Base-by-base conservation (phyloP, 2,113 vertebrate genomes). In the Hylia prasina region DNA sequence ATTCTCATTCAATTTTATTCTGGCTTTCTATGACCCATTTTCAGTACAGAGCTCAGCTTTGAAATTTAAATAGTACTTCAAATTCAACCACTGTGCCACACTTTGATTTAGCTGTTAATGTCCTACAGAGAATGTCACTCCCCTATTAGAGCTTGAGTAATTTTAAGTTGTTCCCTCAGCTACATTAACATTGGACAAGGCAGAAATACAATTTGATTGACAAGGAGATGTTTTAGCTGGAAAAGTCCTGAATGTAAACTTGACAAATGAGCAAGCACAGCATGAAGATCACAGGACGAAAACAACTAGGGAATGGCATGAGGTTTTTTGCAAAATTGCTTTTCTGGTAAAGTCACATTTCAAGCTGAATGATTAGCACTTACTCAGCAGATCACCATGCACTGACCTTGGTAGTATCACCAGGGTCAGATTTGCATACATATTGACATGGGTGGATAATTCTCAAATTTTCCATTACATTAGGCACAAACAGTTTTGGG, bases 401-500 rank as follows among this genome's bases (percentile, higher is more conserved):
- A 63, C 33, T 76, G 87, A 96, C 91, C 76, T 93, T 95, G 77
- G 50, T 63, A 90, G 44, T 58, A 83, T 80, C 44, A 71, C 33
- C 13, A 8, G 68, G 53, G 85, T 95, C 73, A 89, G 33, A 94
- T 90, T 93, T 96, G 48, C 60, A 90, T 84, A 65, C 16, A 30
- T 64, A 95, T 85, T 96, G 47, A 85, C 64, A 94, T 66, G 82
- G n/a, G 70, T 73, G 83, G 93, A 71, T 90, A 71, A 83, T 42
- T 93, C 42, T 76, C 40, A 94, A 89, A 86, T 97, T 94, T 81
- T 96, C 91, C 93, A 79, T 92, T 92, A 94, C 78, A 84, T 93
- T 92, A 94, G 50, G 12, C 85, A 89, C 73, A 95, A 94, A 91
- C 75, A 65, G 28, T 42, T 30, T 53, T 12, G 39, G 2, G 1